Evolutionary conservation across 2,113 vertebrate genomes (phyloP).

Genomic region (Myrmecobius fasciatus): DNA sequence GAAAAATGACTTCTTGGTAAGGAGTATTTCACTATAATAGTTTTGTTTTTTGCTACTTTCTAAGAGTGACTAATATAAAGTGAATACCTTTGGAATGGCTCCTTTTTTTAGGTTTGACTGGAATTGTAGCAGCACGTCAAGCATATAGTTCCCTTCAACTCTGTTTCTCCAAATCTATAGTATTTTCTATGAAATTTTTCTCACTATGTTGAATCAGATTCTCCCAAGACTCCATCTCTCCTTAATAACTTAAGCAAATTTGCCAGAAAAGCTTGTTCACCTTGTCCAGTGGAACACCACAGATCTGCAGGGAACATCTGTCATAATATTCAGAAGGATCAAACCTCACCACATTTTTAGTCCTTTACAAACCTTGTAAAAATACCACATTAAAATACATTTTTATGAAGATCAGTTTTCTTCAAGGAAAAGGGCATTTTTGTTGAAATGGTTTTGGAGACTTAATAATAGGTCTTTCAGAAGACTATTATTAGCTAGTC

Average conservation of each 20-base stretch:
- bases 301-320: not conserved
- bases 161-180: not conserved
- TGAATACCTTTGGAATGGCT: not conserved
- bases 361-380: not conserved
- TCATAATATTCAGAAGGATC: not conserved
- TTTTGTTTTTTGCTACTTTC: rapidly evolving
- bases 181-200: not conserved
- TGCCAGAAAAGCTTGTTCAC: not conserved
- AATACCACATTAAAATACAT: not conserved
- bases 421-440: not conserved
- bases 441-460: not conserved
- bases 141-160: not conserved
- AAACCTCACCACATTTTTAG: not conserved
- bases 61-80: not conserved
- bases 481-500: not conserved
- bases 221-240: not conserved
- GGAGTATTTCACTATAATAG: not conserved
- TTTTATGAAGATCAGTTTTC: not conserved
- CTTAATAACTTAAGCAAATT: not conserved
- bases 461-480: not conserved
- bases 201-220: not conserved
- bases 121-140: not conserved
- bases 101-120: not conserved
- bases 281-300: not conserved
- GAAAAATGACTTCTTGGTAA: conserved; percentile 12